phyloP scores from a whole-genome alignment of 37 sponge, comb jelly and placozoan species.

The Eunapius fragilis region DNA sequence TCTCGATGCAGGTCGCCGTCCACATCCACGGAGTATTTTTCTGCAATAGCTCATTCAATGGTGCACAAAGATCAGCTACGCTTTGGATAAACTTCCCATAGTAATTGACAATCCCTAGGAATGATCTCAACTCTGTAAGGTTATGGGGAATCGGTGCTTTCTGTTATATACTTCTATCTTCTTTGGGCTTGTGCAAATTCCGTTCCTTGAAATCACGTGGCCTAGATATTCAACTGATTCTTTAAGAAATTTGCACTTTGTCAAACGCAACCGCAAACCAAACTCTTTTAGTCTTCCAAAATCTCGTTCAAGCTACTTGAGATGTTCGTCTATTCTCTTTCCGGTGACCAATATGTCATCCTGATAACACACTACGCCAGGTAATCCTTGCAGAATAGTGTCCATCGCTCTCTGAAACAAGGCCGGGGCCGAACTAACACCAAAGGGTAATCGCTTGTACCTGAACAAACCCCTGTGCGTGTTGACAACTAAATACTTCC shows the following conservation, averaged over 20 bases:
- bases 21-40: conserved; percentile 2
- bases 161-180: conserved; percentile 2
- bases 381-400: conserved; percentile 22
- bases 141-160: conserved; percentile 1
- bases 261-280: conserved; percentile 2
- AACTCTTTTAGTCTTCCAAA: too few relatives aligned
- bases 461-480: conserved; percentile 43
- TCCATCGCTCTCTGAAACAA: conserved; percentile 33
- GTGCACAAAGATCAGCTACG: conserved; percentile 14
- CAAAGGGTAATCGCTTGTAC: conserved; percentile 21
- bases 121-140: conserved; percentile 13
- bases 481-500: conserved; percentile 44
- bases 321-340: not conserved
- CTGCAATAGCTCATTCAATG: conserved; percentile 27
- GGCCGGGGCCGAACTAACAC: conserved; percentile 34
- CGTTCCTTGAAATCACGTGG: not conserved
- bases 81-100: conserved; percentile 18
- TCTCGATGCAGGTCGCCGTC: conserved; percentile 6
- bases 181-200: not conserved
- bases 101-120: conserved; percentile 11
- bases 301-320: too few relatives aligned
- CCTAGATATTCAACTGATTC: conserved; percentile 21
- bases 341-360: conserved; percentile 47
- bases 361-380: conserved; percentile 6
- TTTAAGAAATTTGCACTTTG: conserved; percentile 3